Evolutionary conservation across 2,113 vertebrate species (phyloP), one percentile per base, ranked within the genome.

Genomic region (Danio rerio): DNA sequence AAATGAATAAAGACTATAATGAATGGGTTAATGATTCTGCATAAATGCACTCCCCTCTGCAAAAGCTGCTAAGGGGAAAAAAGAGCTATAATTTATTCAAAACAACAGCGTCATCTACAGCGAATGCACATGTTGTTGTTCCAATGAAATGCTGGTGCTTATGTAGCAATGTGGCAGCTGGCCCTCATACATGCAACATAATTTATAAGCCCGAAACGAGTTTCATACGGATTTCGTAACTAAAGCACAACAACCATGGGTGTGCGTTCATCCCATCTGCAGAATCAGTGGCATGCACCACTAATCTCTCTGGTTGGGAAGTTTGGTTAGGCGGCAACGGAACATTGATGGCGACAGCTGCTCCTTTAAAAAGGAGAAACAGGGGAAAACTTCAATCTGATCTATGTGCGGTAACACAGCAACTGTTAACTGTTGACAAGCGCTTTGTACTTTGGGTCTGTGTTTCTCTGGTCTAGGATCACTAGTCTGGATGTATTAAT

Each of bases 371-470:
- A 76, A 66, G 31, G 40, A 70, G 56, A 69, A 69, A 69, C 6
- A 8, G 63, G 42, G 21, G 47, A 78, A 71, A 83, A 12, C 55
- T 50, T 45, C 81, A 89, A 92, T 92, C 86, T 86, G 90, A 92
- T 90, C 89, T 88, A 85, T 87, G 90, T 88, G 87, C 65, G 84
- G 79, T 50, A 90, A 89, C 84, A 86, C 90, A 89, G 70, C 91
- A 94, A 92, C 92, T 92, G 90, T 89, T 89, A 89, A 90, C 90
- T 77, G 90, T 91, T 92, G 90, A 92, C 91, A 92, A 92, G 91
- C 71, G 89, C 89, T 93, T 94, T 93, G 91, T 93, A 90, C 90
- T 77, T 89, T 81, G 84, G 75, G 59, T 58, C 84, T 73, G 70
- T 76, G 87, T 88, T 89, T 90, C 82, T 92, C 90, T 86, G 86